These are phyloP conservation scores for Caenorhabditis parvicauda DNA, from an alignment of 2,888 invertebrate species.

Conservation along the genomic window DNA sequence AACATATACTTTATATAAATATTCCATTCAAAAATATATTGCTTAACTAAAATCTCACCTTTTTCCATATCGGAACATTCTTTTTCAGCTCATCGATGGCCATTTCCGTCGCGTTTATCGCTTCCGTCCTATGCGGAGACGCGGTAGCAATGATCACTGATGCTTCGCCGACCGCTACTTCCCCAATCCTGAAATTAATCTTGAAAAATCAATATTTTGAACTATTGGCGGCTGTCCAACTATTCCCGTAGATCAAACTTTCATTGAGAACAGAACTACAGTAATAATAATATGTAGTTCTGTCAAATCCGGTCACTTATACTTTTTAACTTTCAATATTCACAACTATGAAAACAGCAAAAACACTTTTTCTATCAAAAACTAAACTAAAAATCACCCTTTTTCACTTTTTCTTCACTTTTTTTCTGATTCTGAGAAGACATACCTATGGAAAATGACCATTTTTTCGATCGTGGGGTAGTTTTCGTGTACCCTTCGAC, in stretches of 20 bases:
- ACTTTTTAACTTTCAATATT: neutral
- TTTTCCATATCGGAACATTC: constrained; percentile 59
- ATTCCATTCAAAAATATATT: too few relatives aligned
- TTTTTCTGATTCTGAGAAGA: neutral
- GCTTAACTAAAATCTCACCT: too few relatives aligned
- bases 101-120: constrained; percentile 51
- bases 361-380: too few relatives aligned
- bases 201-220: neutral
- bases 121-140: constrained; percentile 52
- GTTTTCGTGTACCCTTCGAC: constrained; percentile 22
- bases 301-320: too few relatives aligned
- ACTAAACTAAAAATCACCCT: neutral
- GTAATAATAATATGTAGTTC: too few relatives aligned
- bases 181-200: constrained; percentile 17
- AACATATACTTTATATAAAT: too few relatives aligned
- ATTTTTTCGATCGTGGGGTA: constrained; percentile 40
- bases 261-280: too few relatives aligned
- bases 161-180: constrained; percentile 49
- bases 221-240: neutral
- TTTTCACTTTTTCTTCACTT: neutral
- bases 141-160: constrained; percentile 56
- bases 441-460: constrained; percentile 47
- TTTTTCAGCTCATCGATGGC: constrained; percentile 53
- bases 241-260: neutral
- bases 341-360: too few relatives aligned